These are phyloP conservation scores for Nemurella pictetii DNA, from an alignment of 2,888 invertebrate genomes.

Conservation along the genomic window DNA sequence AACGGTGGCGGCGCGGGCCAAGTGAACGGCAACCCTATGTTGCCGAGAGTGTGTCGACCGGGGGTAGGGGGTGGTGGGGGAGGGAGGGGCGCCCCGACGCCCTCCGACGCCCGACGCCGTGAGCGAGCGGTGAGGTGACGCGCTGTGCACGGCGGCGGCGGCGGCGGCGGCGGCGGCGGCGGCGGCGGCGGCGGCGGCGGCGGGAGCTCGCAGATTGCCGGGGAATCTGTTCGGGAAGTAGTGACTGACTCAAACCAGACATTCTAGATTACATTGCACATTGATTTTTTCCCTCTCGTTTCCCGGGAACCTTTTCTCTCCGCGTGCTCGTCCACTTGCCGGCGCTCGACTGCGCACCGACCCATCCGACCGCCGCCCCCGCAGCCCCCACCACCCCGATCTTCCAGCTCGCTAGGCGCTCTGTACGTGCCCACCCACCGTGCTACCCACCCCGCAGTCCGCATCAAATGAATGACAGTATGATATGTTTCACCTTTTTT, in stretches of 20 bases:
- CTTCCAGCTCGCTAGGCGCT: too few species aligned
- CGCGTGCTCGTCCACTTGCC: conserved; percentile 41
- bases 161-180: too few species aligned
- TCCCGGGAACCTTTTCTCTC: conserved; percentile 41
- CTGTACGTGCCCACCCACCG: conserved; percentile 40
- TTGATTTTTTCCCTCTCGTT: conserved; percentile 33
- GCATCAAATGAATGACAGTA: conserved; percentile 14
- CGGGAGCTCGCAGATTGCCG: conserved; percentile 3
- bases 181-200: background rate
- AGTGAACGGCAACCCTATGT: conserved; percentile 18
- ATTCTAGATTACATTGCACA: conserved; percentile 27
- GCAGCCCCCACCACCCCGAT: conserved; percentile 20
- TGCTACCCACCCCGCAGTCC: conserved; percentile 40
- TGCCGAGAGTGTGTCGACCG: conserved; percentile 7
- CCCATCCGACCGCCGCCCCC: conserved; percentile 41
- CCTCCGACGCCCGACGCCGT: background rate
- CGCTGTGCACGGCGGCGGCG: background rate
- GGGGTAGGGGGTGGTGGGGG: conserved; percentile 20
- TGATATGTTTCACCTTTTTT: conserved; percentile 10
- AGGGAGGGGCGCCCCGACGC: background rate
- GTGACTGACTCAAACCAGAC: conserved; percentile 15
- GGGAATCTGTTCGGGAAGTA: conserved; percentile 1
- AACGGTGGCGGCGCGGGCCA: background rate
- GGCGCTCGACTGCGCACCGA: background rate
- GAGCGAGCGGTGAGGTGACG: background rate